These are phyloP conservation scores for Dipus sagitta DNA, from an alignment of 2,797 vertebrate species.

Conservation along the genomic window DNA sequence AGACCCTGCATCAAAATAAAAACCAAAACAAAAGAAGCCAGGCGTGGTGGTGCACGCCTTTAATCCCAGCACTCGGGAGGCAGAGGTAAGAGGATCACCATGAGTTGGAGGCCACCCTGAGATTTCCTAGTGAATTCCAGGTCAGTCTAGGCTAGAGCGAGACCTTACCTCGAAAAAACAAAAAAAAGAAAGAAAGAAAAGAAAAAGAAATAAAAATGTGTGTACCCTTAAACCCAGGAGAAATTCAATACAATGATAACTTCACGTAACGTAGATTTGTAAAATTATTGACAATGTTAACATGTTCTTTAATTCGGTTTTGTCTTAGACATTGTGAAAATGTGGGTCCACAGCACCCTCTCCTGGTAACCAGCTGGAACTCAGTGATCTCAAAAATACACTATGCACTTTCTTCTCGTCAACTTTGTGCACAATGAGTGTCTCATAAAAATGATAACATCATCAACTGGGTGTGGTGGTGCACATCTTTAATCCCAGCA, in stretches of 20 bases:
- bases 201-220: conserved; percentile 17
- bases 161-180: no score
- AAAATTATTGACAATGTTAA: not conserved
- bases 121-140: no score
- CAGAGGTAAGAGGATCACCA: no score
- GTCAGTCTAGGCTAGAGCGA: no score
- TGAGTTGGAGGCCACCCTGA: no score
- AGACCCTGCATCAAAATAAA: no score
- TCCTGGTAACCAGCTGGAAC: conserved; percentile 66
- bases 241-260: not conserved
- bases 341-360: conserved; percentile 58
- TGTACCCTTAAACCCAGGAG: not conserved
- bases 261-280: not conserved
- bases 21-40: no score
- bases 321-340: not conserved
- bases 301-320: not conserved
- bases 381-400: conserved; percentile 10
- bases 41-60: no score
- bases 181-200: not conserved
- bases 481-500: no score
- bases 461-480: no score
- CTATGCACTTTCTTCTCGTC: not conserved
- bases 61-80: no score
- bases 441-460: not conserved
- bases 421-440: not conserved